Base-by-base conservation (phyloP, 2,113 vertebrate species). In the Calonectris borealis region DNA sequence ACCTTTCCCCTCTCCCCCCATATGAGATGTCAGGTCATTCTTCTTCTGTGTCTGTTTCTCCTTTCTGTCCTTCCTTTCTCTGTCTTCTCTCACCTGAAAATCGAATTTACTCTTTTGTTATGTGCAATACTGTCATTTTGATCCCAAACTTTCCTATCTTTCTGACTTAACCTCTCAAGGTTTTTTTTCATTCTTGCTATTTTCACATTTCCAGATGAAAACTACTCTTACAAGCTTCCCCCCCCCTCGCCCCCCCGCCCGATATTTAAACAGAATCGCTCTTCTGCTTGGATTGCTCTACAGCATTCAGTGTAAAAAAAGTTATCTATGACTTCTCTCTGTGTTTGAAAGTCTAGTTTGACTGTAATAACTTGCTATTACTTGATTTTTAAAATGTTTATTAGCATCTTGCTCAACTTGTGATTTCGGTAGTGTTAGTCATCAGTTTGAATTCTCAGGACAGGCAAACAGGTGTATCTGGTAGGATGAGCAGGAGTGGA, bases 401-500 rank as follows among this genome's bases (percentile, higher is more conserved):
- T 90, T 95, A 95, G 60, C 82, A 83, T 69, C 94, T 96, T 97
- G 86, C 93, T 96, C 78, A 95, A 78, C 93, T 77, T 93, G 89
- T 94, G 94, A 81, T 94, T 96, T 96, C 80, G 75, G 76, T 82
- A 24, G 86, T 71, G 93, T 97, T 96, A 96, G 57, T 97, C 83
- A 95, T 93, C 18, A 0, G 51, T 87, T 86, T 78, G 96, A 91
- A 72, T 94, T 79, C 71, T 86, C 80, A 82, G 79, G 65, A 78
- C 60, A 76, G 65, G 38, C 94, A 97, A 97, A 92, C 93, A 96
- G 75, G 85, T 97, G 90, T 87, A 92, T 97, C 87, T 97, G 85
- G 95, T 96, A 96, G 93, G 81, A 96, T 97, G 94, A 95, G 86
- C 48, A 64, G 70, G 90, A 96, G 95, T 93, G 72, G 95, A 97